Percentiles rank a stretch among this genome's conserved stretches.
phyloP scores from a whole-genome alignment of 2,888 invertebrate genomes.

The Chydorus sphaericus region DNA sequence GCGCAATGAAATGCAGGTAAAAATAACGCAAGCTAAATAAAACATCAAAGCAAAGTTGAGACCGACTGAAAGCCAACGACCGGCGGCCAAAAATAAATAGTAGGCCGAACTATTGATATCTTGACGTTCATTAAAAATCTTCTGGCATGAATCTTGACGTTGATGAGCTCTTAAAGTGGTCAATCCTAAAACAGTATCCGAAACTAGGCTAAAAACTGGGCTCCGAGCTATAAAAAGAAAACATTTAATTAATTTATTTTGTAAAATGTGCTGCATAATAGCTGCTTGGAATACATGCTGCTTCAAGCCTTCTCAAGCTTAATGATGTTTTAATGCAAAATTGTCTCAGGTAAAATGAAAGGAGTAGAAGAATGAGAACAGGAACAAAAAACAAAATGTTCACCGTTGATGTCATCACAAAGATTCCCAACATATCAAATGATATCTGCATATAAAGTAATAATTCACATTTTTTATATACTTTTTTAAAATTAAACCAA shows the following conservation, averaged over 20 bases:
- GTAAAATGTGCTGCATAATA: too few relatives aligned
- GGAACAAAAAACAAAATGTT: constrained; percentile 29
- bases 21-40: constrained; percentile 71
- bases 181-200: constrained; percentile 63
- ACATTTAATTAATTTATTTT: too few relatives aligned
- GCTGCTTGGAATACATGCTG: too few relatives aligned
- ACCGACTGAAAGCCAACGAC: constrained; percentile 86
- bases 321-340: constrained; percentile 33
- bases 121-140: constrained; percentile 28
- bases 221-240: constrained; percentile 29
- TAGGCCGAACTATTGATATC: constrained; percentile 68
- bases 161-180: constrained; percentile 43
- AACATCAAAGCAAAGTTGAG: constrained; percentile 74
- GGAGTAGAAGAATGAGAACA: constrained; percentile 27
- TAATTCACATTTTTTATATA: too few relatives aligned
- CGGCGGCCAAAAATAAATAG: constrained; percentile 76
- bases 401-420: constrained; percentile 32
- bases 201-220: constrained; percentile 50
- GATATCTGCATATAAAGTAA: constrained; percentile 17
- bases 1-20: constrained; percentile 62
- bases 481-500: too few relatives aligned
- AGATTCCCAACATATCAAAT: constrained; percentile 28
- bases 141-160: constrained; percentile 28
- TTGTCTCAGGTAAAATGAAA: constrained; percentile 30
- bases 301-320: constrained; percentile 35